phyloP scores from a whole-genome alignment of 1,140 invertebrate species.

The Drosophila rhopaloa region DNA sequence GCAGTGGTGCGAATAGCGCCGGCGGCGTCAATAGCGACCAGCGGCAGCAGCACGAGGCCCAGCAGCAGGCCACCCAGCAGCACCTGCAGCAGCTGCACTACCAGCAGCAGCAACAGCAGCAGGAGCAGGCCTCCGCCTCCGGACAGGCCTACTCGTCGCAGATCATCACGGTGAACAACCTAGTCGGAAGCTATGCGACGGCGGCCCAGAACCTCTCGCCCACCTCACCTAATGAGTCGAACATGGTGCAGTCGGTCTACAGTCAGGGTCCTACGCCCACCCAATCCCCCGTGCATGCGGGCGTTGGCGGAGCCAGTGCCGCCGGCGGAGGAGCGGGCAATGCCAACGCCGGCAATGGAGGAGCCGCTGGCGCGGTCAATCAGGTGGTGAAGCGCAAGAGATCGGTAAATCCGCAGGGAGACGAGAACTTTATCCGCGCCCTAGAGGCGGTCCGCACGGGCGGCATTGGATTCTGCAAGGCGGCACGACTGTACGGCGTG shows the following conservation, averaged over 20 bases:
- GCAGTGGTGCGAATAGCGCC: slow-evolving; percentile 65
- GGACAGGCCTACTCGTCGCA: slow-evolving; percentile 80
- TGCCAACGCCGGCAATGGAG: slow-evolving; percentile 41
- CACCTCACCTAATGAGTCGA: slow-evolving; percentile 82
- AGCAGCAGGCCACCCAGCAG: slow-evolving; percentile 78
- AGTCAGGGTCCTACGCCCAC: slow-evolving; percentile 84
- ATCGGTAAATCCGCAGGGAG: slow-evolving; percentile 89
- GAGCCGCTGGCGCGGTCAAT: slow-evolving; percentile 73
- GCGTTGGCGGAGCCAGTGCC: slow-evolving; percentile 50
- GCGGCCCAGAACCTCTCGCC: slow-evolving; percentile 82
- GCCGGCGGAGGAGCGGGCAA: slow-evolving; percentile 42
- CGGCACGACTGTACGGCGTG: slow-evolving; percentile 91
- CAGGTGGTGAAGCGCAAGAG: slow-evolving; percentile 87
- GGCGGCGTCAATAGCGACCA: slow-evolving; percentile 62
- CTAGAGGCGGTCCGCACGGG: slow-evolving; percentile 92
- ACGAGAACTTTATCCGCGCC: slow-evolving; percentile 91
- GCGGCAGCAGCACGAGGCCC: slow-evolving; percentile 72
- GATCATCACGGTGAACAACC: slow-evolving; percentile 83
- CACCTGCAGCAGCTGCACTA: slow-evolving; percentile 71
- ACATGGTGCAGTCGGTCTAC: slow-evolving; percentile 84
- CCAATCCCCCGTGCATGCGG: slow-evolving; percentile 78
- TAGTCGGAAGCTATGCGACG: slow-evolving; percentile 80
- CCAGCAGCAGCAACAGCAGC: slow-evolving; percentile 60
- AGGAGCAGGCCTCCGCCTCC: slow-evolving; percentile 63
- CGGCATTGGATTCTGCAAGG: slow-evolving; percentile 94